A percentile compares a stretch with the other conserved stretches of the same genome.
Conservation (phyloP, 2,888 invertebrate species). For the Chironomus tentans region DNA sequence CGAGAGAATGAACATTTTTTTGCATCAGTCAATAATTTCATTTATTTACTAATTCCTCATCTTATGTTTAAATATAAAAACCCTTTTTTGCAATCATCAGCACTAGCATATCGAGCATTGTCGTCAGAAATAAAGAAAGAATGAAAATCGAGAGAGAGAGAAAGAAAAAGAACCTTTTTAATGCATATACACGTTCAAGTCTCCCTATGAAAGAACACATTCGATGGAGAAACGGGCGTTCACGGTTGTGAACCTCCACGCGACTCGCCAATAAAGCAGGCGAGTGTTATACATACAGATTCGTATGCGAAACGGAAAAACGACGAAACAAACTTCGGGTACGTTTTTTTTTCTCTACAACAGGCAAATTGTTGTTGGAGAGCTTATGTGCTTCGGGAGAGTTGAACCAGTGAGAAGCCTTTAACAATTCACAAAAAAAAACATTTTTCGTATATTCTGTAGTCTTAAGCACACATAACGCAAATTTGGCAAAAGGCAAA, state of each 20-base stretch:
- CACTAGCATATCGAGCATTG: neutral
- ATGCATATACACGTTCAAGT: neutral
- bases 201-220: neutral
- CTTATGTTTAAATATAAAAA: neutral
- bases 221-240: neutral
- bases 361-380: constrained; percentile 10
- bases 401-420: constrained; percentile 19
- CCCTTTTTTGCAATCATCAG: neutral
- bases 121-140: neutral
- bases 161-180: neutral
- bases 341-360: neutral
- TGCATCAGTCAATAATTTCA: neutral
- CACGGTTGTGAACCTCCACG: constrained; percentile 21
- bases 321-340: constrained; percentile 8
- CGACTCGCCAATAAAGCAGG: constrained; percentile 1
- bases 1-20: neutral
- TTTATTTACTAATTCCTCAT: too few species aligned
- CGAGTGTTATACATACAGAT: neutral
- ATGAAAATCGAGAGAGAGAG: neutral
- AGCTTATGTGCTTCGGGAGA: constrained; percentile 8
- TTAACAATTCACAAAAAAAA: constrained; percentile 24
- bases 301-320: constrained; percentile 13
- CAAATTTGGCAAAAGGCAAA: constrained; percentile 26
- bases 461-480: constrained; percentile 26
- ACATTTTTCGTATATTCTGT: constrained; percentile 16